Evolutionary conservation across 2,113 vertebrate genomes (phyloP), one percentile per base, ranked within the genome.

Genomic region (Corvus moneduloides): DNA sequence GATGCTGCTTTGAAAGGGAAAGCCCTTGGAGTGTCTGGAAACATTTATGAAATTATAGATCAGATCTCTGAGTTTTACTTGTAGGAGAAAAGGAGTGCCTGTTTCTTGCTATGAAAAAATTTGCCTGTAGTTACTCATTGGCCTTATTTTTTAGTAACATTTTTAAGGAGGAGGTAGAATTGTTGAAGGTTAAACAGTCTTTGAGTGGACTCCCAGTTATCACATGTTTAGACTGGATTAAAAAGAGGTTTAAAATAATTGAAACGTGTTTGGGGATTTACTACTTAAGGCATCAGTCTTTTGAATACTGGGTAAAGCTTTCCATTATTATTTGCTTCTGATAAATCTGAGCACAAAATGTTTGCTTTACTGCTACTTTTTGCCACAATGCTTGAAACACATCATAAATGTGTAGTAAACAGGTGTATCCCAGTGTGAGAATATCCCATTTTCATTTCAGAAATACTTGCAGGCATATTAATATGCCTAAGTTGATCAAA

Each of bases 361-460:
- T 94, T 94, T 84, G 84, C 90, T 94, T 86, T 95, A 91, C 48
- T 90, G 75, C 79, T 81, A 12, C 61, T 97, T 96, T 67, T 96
- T 94, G 92, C 86, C 56, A 89, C 71, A 77, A 39, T 88, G 82
- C 63, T 96, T 95, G 84, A 94, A 96, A 63, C 30, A 69, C 58
- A 17, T 66, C n/a, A 82, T 77, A 21, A 89, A 3, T 54, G 51
- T 72, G 82, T 93, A 94, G 84, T 91, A 95, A 97, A 94, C 48
- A 90, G 74, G 86, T 96, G 80, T 93, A 88, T 90, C 71, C 72
- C 84, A 88, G 55, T 68, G 30, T 75, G 32, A 44, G 9, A 66
- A 84, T 88, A 90, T 89, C 72, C 41, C 17, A 1, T 62, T 94
- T 41, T 92, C 46, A 44, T 78, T 86, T 71, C 39, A 93, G 82